phyloP scores from a whole-genome alignment of 2,797 vertebrate genomes.

The Schizothorax lantsangensis region DNA sequence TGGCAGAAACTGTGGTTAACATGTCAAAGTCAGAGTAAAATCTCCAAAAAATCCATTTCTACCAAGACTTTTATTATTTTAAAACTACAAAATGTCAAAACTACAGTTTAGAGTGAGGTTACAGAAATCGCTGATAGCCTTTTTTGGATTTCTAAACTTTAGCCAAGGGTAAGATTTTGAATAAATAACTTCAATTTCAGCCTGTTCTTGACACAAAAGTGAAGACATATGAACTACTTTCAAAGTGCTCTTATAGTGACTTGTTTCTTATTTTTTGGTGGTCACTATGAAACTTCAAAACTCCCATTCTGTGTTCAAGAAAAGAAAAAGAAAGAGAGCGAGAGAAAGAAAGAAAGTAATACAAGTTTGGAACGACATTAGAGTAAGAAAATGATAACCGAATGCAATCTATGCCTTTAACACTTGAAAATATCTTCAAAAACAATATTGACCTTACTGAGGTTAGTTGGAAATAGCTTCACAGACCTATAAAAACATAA shows the following conservation, averaged over 20 bases:
- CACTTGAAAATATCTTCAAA: neutral
- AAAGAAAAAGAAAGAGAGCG: conserved; percentile 8
- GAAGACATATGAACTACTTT: neutral
- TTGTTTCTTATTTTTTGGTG: neutral
- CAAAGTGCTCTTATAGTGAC: neutral
- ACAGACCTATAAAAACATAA: neutral
- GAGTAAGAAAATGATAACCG: neutral
- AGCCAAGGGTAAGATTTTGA: neutral
- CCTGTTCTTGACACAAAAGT: neutral
- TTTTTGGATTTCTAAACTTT: neutral
- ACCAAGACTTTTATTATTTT: neutral
- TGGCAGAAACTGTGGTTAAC: neutral
- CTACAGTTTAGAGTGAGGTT: neutral
- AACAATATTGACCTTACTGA: neutral
- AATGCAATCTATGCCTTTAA: neutral
- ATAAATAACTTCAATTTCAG: neutral
- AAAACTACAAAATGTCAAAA: neutral
- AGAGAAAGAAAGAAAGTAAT: neutral
- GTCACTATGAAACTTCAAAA: neutral
- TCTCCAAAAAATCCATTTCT: neutral
- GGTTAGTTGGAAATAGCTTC: neutral
- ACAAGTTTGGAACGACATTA: neutral
- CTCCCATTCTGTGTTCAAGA: neutral
- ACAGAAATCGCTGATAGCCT: neutral
- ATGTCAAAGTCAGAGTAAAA: neutral